Base-by-base conservation (phyloP, 2,113 vertebrate genomes). In the Bujurquina vittata region DNA sequence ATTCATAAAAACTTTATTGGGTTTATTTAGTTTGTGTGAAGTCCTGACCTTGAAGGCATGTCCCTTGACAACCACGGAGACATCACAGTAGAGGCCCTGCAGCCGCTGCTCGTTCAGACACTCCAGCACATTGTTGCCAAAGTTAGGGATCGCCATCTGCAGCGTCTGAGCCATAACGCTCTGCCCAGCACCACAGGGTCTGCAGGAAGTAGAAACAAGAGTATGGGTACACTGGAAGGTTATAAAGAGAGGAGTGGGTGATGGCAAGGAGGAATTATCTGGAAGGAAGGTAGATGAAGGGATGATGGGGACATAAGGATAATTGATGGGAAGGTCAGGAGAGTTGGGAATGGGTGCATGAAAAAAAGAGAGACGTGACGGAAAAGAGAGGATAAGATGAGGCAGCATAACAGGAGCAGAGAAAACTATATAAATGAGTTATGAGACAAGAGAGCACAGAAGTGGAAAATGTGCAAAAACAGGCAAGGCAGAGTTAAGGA, bases 61-160 rank as follows among this genome's bases (percentile, higher is more conserved):
- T 89, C 98, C 98, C 85, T 98, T 98, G 52, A 99, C 98, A 94
- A 99, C 97, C 93, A 99, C 97, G 0, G 97, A 98, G 60, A 99
- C 97, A 1, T 99, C 98, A 22, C 98, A 99, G 96, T 98, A 99
- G 9, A 99, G 97, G 65, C 98, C 98, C 95, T 99, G 98, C 84
- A 99, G 96, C 26, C 98, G 96, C 96, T 99, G 98, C 94, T 99
- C 98, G 1, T 99, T 99, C 92, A 99, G 96, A 94, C 97, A 99
- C 95, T 99, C 97, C 91, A 99, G 93, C 91, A 99, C 97, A 84
- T 97, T 98, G 96, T 99, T 99, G 81, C 98, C 98, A 4, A 99
- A 99, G 95, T 99, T 99, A 62, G 98, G 98, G 90, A 99, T 99
- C 96, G 98, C 98, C 98, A 99, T 98, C 95, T 98, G 98, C 92